Conservation (phyloP, 2,797 vertebrate genomes). For the Gymnocypris eckloni region DNA sequence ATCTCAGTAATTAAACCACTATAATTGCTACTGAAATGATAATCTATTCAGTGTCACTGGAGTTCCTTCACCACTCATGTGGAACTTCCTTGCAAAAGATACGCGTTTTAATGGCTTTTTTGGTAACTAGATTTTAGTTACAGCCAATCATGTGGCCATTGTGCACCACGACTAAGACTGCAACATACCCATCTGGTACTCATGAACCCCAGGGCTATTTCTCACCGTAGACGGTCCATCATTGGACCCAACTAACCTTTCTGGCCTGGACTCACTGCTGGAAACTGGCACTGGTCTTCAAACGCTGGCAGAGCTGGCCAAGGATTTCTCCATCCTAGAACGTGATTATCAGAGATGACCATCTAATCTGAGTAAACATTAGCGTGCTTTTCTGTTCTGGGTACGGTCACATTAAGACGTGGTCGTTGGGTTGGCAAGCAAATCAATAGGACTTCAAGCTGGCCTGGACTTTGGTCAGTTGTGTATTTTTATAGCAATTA, state of each 20-base stretch:
- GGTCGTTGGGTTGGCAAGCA: neutral
- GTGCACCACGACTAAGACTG: constrained; percentile 5
- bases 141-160: neutral
- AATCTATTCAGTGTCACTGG: constrained; percentile 17
- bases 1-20: constrained; percentile 21
- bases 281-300: neutral
- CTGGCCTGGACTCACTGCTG: neutral
- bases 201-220: constrained; percentile 7
- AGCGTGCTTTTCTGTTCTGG: constrained; percentile 1
- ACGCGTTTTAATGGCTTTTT: constrained; percentile 1
- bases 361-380: constrained; percentile 10
- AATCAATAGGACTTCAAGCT: neutral
- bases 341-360: constrained; percentile 9
- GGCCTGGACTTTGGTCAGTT: neutral
- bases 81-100: constrained; percentile 9
- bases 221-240: neutral
- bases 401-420: neutral
- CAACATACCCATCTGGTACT: constrained; percentile 6
- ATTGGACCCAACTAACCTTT: neutral
- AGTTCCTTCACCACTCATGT: constrained; percentile 20
- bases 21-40: constrained; percentile 28
- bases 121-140: constrained; percentile 23
- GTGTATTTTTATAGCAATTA: constrained; percentile 2
- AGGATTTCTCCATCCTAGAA: neutral
- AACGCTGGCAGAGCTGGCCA: neutral